phyloP scores from a whole-genome alignment of 1,140 invertebrate species.

The Calliphora vicina region DNA sequence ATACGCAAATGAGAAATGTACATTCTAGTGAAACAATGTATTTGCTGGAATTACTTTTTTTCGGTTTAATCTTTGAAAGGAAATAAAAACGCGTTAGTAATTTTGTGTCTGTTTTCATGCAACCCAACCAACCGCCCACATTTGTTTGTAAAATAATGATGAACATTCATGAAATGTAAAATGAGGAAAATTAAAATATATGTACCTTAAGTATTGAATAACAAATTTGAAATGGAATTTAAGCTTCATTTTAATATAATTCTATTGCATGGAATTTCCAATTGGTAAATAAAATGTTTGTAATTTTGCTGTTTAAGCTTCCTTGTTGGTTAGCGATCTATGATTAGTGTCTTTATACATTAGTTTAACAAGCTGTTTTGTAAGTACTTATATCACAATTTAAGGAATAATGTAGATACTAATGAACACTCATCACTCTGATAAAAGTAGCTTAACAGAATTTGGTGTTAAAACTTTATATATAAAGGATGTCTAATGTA shows the following conservation, averaged over 20 bases:
- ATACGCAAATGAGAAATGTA: neutral
- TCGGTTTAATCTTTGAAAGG: neutral
- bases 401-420: no score
- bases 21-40: neutral
- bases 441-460: no score
- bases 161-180: neutral
- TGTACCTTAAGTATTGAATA: neutral
- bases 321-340: no score
- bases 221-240: neutral
- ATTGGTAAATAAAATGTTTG: neutral
- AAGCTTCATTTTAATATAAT: neutral
- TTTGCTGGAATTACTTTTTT: neutral
- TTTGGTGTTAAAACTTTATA: no score
- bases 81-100: neutral
- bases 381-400: neutral
- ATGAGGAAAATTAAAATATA: neutral
- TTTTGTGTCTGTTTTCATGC: neutral
- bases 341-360: no score
- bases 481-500: no score
- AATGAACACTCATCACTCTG: no score
- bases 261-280: neutral
- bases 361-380: no score
- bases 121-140: neutral
- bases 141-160: no score
- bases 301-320: no score